Evolutionary conservation across 2,888 invertebrate genomes (phyloP).

Genomic region (Amphipoea oculea): DNA sequence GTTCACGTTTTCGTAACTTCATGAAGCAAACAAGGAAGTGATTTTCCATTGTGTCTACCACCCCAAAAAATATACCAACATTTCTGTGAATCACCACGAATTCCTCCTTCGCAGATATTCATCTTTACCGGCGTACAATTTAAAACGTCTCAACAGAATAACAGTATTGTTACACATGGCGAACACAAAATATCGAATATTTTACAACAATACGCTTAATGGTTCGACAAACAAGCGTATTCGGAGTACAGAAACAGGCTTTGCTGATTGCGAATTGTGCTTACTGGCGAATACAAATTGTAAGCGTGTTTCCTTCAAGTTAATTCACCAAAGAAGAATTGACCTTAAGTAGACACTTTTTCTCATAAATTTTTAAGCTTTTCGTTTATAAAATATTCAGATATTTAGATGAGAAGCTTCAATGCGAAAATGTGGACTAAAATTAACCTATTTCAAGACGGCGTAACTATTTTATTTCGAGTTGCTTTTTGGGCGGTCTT

Average conservation of each 20-base stretch:
- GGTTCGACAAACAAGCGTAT: conserved; percentile 78
- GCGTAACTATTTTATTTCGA: not conserved
- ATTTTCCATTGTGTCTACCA: conserved; percentile 37
- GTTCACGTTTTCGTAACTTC: conserved; percentile 44
- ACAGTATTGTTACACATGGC: conserved; percentile 57
- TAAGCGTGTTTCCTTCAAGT: conserved; percentile 82
- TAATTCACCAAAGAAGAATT: conserved; percentile 80
- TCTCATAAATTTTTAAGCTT: conserved; percentile 71
- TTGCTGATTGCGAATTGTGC: conserved; percentile 88
- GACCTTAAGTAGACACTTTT: conserved; percentile 78
- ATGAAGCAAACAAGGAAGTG: conserved; percentile 52
- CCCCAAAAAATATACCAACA: conserved; percentile 43
- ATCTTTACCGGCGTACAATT: conserved; percentile 47
- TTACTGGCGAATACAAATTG: conserved; percentile 85
- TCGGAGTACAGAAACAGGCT: conserved; percentile 80
- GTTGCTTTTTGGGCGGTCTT: not conserved
- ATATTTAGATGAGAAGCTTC: conserved; percentile 57
- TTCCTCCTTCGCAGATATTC: conserved; percentile 36
- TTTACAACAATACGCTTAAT: conserved; percentile 76
- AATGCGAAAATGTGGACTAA: conserved; percentile 50
- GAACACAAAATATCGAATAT: conserved; percentile 64
- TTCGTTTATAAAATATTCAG: conserved; percentile 63
- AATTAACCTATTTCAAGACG: conserved; percentile 39
- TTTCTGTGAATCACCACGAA: conserved; percentile 46
- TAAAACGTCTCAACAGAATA: conserved; percentile 55